Conservation (phyloP, 2,797 vertebrate species). For the Syncerus caffer region DNA sequence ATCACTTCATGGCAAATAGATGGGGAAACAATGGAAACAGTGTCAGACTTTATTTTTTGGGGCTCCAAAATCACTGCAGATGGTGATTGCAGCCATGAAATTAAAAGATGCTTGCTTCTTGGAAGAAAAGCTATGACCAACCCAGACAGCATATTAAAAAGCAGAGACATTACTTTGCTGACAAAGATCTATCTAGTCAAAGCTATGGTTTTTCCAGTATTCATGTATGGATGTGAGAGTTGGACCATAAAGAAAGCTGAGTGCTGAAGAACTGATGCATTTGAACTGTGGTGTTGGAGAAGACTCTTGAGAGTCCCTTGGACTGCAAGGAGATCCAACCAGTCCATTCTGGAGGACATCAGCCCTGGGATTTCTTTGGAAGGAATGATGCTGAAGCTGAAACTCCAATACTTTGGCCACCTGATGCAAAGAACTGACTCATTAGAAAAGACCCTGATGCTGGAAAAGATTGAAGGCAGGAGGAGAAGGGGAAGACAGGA, state of each 20-base stretch:
- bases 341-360: neutral
- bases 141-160: neutral
- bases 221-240: neutral
- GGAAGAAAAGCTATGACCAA: neutral
- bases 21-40: neutral
- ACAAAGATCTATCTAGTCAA: neutral
- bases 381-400: neutral
- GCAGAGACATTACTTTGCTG: neutral
- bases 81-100: neutral
- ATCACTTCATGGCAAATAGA: neutral
- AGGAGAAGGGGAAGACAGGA: neutral
- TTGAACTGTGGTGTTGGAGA: neutral
- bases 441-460: neutral
- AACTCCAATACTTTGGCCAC: neutral
- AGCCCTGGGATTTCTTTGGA: too few relatives aligned
- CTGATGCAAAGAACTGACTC: neutral
- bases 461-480: neutral
- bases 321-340: neutral
- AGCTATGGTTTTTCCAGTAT: neutral
- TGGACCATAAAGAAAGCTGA: neutral
- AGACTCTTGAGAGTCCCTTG: neutral
- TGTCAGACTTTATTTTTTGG: neutral
- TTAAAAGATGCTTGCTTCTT: neutral
- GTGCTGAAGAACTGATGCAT: fast-evolving
- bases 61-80: neutral